Percentiles rank a stretch among this genome's conserved stretches.
phyloP scores from a whole-genome alignment of 2,888 invertebrate genomes.

The Euclidia mi region DNA sequence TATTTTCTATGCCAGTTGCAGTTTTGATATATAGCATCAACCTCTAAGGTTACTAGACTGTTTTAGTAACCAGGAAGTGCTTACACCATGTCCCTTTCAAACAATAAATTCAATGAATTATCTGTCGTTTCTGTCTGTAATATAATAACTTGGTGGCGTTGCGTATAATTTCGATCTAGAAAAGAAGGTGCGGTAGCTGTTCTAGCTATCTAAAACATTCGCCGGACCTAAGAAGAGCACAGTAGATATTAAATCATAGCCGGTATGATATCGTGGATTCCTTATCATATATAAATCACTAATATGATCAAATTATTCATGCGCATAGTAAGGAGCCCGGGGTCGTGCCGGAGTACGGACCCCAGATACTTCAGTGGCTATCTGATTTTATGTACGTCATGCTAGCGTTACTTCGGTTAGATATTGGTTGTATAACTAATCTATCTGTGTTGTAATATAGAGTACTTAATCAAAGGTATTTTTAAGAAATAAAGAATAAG shows the following conservation, averaged over 20 bases:
- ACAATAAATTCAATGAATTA: too few relatives aligned
- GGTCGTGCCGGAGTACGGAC: conserved; percentile 81
- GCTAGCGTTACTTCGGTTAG: conserved; percentile 45
- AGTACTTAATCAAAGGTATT: too few relatives aligned
- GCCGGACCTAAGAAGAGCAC: conserved; percentile 27
- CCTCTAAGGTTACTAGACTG: too few relatives aligned
- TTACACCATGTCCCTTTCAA: too few relatives aligned
- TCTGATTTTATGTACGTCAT: conserved; percentile 65
- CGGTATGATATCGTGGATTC: conserved; percentile 76
- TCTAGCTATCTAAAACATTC: neutral
- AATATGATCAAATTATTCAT: conserved; percentile 88
- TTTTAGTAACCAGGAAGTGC: too few relatives aligned
- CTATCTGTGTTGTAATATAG: neutral
- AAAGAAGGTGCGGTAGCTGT: too few relatives aligned
- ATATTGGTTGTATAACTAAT: neutral
- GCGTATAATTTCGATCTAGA: too few relatives aligned
- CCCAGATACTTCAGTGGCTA: conserved; percentile 75
- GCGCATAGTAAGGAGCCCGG: conserved; percentile 84
- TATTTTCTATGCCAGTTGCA: too few relatives aligned
- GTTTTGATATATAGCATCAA: too few relatives aligned
- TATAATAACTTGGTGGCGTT: too few relatives aligned
- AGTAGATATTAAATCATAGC: conserved; percentile 65
- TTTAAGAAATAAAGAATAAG: too few relatives aligned
- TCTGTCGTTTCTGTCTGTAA: too few relatives aligned
- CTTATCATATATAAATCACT: conserved; percentile 86